A percentile compares a stretch with the other conserved stretches of the same genome.
These are phyloP conservation scores for Dicrostonyx torquatus DNA, from an alignment of 2,797 vertebrate genomes.

Conservation along the genomic window DNA sequence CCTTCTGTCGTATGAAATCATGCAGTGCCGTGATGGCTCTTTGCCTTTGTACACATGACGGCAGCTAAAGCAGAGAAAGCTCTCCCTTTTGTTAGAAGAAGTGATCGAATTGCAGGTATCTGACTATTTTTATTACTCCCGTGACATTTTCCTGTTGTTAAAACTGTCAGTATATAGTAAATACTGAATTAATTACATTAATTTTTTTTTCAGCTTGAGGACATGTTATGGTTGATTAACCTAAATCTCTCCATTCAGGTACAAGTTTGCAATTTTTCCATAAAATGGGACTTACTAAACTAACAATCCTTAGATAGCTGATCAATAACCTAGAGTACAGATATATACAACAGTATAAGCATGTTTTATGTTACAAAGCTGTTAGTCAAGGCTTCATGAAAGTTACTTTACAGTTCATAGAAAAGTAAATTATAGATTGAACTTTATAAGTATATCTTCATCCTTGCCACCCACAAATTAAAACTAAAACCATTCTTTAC, in stretches of 20 bases:
- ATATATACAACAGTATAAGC: too few species aligned
- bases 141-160: not conserved
- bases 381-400: not conserved
- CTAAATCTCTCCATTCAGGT: not conserved
- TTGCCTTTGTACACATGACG: not conserved
- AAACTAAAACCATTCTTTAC: not conserved
- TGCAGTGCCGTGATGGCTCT: not conserved
- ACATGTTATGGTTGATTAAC: not conserved
- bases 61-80: not conserved
- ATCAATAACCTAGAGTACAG: not conserved
- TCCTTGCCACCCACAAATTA: not conserved
- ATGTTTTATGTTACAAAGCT: constrained; percentile 9
- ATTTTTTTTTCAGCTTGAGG: not conserved
- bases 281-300: not conserved
- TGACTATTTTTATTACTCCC: not conserved
- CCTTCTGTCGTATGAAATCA: not conserved
- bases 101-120: not conserved
- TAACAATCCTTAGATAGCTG: not conserved
- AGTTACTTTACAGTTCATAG: not conserved
- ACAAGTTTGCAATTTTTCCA: not conserved
- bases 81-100: not conserved
- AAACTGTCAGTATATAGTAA: not conserved
- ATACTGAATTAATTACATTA: not conserved
- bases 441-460: not conserved
- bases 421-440: not conserved